Evolutionary conservation across 1,140 invertebrate species (phyloP).

Genomic region (Coboldia fuscipes): DNA sequence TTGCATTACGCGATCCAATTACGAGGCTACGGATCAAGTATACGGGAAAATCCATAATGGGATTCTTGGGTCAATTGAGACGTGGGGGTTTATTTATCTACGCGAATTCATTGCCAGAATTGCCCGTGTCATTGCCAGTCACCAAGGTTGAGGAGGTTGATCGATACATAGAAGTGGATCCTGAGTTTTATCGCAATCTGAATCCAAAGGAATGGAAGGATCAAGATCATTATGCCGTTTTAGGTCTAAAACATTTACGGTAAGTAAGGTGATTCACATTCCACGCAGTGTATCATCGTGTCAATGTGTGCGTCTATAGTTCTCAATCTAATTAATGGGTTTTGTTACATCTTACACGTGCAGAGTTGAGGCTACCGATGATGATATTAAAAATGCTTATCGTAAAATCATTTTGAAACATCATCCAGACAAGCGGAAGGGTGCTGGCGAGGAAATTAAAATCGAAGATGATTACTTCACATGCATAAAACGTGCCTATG

Average conservation of each 20-base stretch:
- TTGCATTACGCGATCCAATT: neutral
- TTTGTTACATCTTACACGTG: too few species aligned
- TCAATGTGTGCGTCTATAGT: too few species aligned
- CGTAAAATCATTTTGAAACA: constrained; percentile 81
- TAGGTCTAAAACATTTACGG: constrained; percentile 66
- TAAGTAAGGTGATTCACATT: constrained; percentile 17
- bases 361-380: constrained; percentile 54
- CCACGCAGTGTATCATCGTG: too few species aligned
- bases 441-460: constrained; percentile 59
- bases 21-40: constrained; percentile 7
- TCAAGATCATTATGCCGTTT: constrained; percentile 89
- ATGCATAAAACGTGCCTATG: constrained; percentile 96
- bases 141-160: constrained; percentile 7
- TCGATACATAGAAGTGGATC: constrained; percentile 65
- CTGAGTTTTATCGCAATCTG: constrained; percentile 64
- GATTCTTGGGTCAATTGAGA: constrained; percentile 3
- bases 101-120: neutral
- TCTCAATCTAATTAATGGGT: too few species aligned
- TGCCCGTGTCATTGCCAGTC: neutral
- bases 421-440: constrained; percentile 93
- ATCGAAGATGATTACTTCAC: constrained; percentile 92
- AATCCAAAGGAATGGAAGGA: constrained; percentile 96
- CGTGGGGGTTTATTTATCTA: too few species aligned
- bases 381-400: constrained; percentile 85
- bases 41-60: constrained; percentile 9